These are phyloP conservation scores for Malurus alboscapulatus DNA, from an alignment of 2,113 vertebrate species.

Conservation along the genomic window DNA sequence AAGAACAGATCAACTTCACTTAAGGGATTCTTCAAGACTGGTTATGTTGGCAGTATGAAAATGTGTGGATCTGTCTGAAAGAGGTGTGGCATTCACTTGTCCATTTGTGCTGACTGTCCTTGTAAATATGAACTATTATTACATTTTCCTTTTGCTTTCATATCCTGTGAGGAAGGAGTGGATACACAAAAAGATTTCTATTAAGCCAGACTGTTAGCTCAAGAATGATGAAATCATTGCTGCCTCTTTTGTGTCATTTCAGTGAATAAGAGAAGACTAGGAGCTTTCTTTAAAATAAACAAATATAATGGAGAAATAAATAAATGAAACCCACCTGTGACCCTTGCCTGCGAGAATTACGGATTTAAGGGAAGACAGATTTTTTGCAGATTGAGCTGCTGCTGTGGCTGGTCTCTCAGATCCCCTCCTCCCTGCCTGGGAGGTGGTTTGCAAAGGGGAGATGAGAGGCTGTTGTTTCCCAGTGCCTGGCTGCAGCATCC, in stretches of 20 bases:
- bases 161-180: background rate
- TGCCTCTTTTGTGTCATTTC: background rate
- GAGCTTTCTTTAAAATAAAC: background rate
- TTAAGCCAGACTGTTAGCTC: background rate
- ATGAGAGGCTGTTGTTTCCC: accelerated
- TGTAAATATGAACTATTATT: background rate
- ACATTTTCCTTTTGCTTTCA: background rate
- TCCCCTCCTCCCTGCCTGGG: background rate
- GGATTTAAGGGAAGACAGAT: background rate
- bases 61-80: background rate
- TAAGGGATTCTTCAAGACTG: background rate
- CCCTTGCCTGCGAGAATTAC: background rate
- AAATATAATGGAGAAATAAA: background rate
- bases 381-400: background rate
- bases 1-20: background rate
- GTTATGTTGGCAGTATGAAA: background rate
- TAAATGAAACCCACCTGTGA: background rate
- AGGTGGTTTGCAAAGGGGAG: background rate
- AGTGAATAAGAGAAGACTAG: background rate
- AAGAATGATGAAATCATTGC: background rate
- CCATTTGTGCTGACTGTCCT: background rate
- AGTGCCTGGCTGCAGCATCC: background rate
- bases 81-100: background rate
- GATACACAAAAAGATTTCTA: accelerated
- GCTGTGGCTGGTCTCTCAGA: background rate